Percentiles rank a stretch among this genome's conserved stretches.
Evolutionary conservation across 2,888 invertebrate species (phyloP).

Genomic region (Drosophila borborema): DNA sequence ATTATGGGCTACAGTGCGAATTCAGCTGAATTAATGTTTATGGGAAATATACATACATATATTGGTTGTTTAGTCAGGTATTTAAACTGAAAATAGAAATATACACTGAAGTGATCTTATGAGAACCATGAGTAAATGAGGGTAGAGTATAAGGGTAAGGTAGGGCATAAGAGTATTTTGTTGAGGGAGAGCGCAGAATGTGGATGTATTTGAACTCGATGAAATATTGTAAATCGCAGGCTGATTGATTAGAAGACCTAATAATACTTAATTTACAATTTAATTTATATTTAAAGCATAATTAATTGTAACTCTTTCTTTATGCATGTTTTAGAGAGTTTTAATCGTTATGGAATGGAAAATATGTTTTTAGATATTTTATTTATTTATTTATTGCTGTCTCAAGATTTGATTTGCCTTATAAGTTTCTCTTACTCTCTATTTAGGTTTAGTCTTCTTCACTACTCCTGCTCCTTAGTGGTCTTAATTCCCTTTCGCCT

Average conservation of each 20-base stretch:
- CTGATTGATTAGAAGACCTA: neutral
- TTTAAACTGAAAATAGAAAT: constrained; percentile 1
- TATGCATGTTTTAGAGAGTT: no score
- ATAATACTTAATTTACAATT: no score
- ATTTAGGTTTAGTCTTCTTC: neutral
- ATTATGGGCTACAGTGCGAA: neutral
- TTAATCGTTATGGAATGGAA: neutral
- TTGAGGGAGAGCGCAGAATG: neutral
- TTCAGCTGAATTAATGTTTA: constrained; percentile 1
- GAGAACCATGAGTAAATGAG: neutral
- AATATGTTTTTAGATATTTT: neutral
- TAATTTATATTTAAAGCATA: no score
- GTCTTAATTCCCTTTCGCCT: neutral
- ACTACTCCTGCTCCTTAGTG: neutral
- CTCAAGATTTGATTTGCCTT: neutral
- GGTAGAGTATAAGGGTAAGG: neutral
- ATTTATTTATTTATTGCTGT: neutral
- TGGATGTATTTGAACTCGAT: neutral
- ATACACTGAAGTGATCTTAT: neutral
- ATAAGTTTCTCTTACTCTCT: neutral
- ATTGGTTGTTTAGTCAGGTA: constrained; percentile 11
- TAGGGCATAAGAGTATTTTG: neutral
- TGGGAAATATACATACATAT: neutral
- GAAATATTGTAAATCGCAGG: neutral
- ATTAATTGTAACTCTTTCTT: no score